Percentiles rank a stretch among this genome's conserved stretches.
phyloP scores from a whole-genome alignment of 2,113 vertebrate species.

The Urocynchramus pylzowi region DNA sequence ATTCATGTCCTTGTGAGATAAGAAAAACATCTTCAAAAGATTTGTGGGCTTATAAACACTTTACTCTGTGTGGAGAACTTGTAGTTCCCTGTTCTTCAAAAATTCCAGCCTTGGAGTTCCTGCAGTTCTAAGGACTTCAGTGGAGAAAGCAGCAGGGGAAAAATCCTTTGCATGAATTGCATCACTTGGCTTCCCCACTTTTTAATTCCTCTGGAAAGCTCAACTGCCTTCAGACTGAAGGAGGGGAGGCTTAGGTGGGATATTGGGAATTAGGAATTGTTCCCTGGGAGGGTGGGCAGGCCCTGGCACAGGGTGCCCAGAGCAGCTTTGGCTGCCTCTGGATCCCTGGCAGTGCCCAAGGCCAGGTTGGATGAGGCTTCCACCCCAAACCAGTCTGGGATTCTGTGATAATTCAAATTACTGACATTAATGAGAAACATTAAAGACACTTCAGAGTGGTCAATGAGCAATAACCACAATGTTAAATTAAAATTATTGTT shows the following conservation, averaged over 20 bases:
- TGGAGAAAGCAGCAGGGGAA: not conserved
- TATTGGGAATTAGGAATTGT: not conserved
- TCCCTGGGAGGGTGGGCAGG: not conserved
- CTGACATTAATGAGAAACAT: not conserved
- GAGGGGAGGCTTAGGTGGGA: not conserved
- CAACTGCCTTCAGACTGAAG: not conserved
- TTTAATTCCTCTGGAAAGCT: not conserved
- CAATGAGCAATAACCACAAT: not conserved
- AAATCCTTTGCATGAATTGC: not conserved
- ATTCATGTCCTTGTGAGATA: conserved; percentile 27
- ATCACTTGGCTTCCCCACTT: not conserved
- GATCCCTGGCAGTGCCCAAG: not conserved
- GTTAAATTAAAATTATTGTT: not conserved
- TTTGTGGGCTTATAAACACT: not conserved
- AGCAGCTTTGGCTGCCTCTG: not conserved
- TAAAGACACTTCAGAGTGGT: not conserved
- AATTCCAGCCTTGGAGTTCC: not conserved
- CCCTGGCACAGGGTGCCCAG: not conserved
- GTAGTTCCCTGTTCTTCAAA: not conserved
- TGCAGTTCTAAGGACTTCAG: not conserved
- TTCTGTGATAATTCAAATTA: not conserved
- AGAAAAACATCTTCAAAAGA: conserved; percentile 43
- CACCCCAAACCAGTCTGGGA: not conserved
- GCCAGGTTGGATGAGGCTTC: not conserved
- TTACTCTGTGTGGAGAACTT: not conserved